Percentiles rank a stretch among this genome's conserved stretches.
Evolutionary conservation across 2,113 vertebrate species (phyloP).

Genomic region (Parus major): DNA sequence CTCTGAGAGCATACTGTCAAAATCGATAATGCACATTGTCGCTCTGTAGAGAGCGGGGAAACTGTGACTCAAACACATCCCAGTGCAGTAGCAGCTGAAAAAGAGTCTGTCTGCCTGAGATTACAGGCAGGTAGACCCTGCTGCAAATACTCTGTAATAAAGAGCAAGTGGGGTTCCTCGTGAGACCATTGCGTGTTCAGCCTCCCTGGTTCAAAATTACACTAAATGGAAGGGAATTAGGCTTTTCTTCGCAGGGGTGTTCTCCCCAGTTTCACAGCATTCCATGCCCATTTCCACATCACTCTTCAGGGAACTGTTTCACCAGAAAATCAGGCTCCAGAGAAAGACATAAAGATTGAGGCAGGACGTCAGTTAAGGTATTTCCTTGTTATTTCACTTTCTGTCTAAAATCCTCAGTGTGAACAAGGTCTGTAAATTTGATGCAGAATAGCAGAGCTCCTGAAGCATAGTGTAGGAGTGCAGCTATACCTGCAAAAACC

Average conservation of each 20-base stretch:
- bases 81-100: neutral
- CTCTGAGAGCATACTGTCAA: neutral
- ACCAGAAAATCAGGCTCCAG: neutral
- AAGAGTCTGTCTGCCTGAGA: neutral
- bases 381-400: neutral
- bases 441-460: neutral
- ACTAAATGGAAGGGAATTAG: neutral
- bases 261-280: neutral
- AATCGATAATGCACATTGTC: neutral
- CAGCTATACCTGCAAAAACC: neutral
- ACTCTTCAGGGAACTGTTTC: neutral
- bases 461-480: neutral
- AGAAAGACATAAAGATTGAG: neutral
- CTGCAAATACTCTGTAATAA: conserved; percentile 4
- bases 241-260: neutral
- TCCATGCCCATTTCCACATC: neutral
- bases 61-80: neutral
- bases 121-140: neutral
- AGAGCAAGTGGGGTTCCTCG: neutral
- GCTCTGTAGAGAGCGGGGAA: neutral
- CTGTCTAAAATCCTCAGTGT: neutral
- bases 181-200: neutral
- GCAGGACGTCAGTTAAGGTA: neutral
- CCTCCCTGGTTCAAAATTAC: neutral
- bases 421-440: neutral